These are phyloP conservation scores for Dorcus hopei DNA, from an alignment of 2,888 invertebrate species.

Conservation along the genomic window DNA sequence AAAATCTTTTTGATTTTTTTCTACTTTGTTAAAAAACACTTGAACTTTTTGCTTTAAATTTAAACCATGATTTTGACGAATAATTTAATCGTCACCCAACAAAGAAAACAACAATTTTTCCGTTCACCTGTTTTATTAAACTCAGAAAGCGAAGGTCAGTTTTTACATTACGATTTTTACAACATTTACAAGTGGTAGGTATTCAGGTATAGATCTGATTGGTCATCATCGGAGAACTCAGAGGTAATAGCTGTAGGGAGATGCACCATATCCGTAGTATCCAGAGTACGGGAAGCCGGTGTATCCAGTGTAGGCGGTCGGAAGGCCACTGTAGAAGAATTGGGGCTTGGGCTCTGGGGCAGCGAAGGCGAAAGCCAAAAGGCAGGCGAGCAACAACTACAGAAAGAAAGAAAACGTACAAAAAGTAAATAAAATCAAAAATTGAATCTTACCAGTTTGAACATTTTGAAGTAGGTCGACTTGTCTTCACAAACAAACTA, in stretches of 20 bases:
- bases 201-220: too few relatives aligned
- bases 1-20: too few relatives aligned
- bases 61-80: too few relatives aligned
- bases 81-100: too few relatives aligned
- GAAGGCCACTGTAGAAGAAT: background rate
- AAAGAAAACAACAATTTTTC: too few relatives aligned
- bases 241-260: background rate
- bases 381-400: conserved; percentile 21
- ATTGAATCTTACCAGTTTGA: conserved; percentile 7
- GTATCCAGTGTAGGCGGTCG: conserved; percentile 12
- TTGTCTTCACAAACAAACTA: conserved; percentile 6
- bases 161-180: too few relatives aligned
- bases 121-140: too few relatives aligned
- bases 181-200: too few relatives aligned
- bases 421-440: background rate
- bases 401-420: conserved; percentile 5
- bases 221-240: too few relatives aligned
- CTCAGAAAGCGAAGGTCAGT: too few relatives aligned
- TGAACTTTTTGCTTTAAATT: too few relatives aligned
- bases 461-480: conserved; percentile 9
- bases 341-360: conserved; percentile 17
- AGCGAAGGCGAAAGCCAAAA: conserved; percentile 23
- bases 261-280: background rate
- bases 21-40: too few relatives aligned
- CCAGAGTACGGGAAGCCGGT: background rate